These are phyloP conservation scores for Drosophila ananassae DNA, from an alignment of 1,140 invertebrate species.

Conservation along the genomic window DNA sequence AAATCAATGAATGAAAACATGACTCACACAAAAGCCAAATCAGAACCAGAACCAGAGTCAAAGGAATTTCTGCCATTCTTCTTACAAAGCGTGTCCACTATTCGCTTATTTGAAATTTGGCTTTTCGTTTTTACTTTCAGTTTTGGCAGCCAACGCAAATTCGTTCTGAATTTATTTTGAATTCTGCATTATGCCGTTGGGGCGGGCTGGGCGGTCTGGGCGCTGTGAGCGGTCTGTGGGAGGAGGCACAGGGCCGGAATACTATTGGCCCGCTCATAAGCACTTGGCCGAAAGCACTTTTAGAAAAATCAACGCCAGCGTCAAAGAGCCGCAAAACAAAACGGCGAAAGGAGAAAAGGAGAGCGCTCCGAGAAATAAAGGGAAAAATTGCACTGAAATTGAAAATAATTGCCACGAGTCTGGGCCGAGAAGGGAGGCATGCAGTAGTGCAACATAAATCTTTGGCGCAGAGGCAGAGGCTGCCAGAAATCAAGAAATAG, in stretches of 20 bases:
- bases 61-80: background rate
- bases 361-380: conserved; percentile 26
- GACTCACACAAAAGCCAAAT: conserved; percentile 1
- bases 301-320: conserved; percentile 47
- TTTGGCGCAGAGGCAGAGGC: conserved; percentile 46
- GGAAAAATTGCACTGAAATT: conserved; percentile 59
- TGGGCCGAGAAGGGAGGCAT: conserved; percentile 51
- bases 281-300: conserved; percentile 48
- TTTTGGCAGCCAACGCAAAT: conserved; percentile 19
- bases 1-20: conserved; percentile 10
- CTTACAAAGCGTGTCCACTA: conserved; percentile 2
- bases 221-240: too few species aligned
- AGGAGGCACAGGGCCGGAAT: conserved; percentile 3
- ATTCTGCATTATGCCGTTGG: conserved; percentile 17
- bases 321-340: conserved; percentile 31
- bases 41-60: background rate
- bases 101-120: background rate
- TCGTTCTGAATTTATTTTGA: conserved; percentile 28
- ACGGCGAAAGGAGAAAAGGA: conserved; percentile 7
- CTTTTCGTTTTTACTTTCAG: background rate
- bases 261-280: conserved; percentile 36
- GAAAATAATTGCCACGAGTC: conserved; percentile 76
- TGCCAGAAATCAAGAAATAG: conserved; percentile 28
- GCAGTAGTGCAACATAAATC: conserved; percentile 69
- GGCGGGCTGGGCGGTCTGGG: background rate